A percentile compares a stretch with the other conserved stretches of the same genome.
phyloP scores from a whole-genome alignment of 23 tunicate species.

The Styela plicata region DNA sequence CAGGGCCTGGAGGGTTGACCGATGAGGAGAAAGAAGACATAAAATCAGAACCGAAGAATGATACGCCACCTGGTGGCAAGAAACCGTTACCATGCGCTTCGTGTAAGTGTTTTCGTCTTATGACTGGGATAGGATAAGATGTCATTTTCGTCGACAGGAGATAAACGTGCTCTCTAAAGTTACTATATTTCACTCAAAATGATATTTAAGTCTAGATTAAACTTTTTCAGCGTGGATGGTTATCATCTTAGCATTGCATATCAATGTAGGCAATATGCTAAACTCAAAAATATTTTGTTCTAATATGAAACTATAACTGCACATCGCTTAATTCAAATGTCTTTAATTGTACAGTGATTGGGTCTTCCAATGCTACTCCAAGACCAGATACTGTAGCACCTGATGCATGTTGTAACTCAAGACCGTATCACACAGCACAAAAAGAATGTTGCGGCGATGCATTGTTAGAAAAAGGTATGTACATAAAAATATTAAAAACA shows the following conservation, averaged over 20 bases:
- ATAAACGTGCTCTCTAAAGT: too few species aligned
- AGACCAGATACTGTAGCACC: conserved; percentile 37
- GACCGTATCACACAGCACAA: conserved; percentile 44
- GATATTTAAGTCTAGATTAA: too few species aligned
- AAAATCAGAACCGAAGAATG: conserved; percentile 7
- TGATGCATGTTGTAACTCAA: conserved; percentile 67
- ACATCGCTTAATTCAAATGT: neutral
- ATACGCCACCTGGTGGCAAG: conserved; percentile 23
- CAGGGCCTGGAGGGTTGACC: conserved; percentile 6
- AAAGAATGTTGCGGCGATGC: conserved; percentile 44
- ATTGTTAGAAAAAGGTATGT: conserved; percentile 36
- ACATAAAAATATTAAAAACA: neutral
- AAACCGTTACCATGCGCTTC: conserved; percentile 31
- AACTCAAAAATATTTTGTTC: too few species aligned
- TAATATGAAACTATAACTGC: too few species aligned
- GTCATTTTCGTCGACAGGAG: too few species aligned
- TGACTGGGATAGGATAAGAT: too few species aligned
- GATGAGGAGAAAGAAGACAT: conserved; percentile 15
- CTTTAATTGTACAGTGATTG: neutral
- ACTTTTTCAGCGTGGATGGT: too few species aligned
- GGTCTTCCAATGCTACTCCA: neutral
- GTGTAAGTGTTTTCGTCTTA: too few species aligned
- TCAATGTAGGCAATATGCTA: too few species aligned
- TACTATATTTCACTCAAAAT: too few species aligned
- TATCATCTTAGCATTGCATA: too few species aligned